These are phyloP conservation scores for Limnephilus lunatus DNA, from an alignment of 2,888 invertebrate species.

Conservation along the genomic window DNA sequence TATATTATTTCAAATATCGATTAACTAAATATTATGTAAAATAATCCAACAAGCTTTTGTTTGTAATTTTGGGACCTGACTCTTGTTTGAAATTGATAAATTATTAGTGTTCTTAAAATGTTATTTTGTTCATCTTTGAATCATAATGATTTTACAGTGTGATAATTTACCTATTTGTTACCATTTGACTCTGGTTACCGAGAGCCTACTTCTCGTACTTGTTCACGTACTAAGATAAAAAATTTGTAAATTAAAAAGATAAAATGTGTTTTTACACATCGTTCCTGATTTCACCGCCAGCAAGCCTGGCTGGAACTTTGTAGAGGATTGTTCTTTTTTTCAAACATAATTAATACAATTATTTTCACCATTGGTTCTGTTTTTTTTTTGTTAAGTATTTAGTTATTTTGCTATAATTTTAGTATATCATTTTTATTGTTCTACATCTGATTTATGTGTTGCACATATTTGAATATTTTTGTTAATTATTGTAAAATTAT, in stretches of 20 bases:
- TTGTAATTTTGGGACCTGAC: not conserved
- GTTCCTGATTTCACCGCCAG: not conserved
- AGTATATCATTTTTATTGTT: not conserved
- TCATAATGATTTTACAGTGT: not conserved
- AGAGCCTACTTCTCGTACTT: not conserved
- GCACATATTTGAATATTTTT: not conserved
- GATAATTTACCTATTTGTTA: not conserved
- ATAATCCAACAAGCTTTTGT: not conserved
- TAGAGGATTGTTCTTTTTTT: not conserved
- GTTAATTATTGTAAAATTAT: conserved; percentile 3
- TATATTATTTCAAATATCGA: too few relatives aligned
- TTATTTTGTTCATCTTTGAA: not conserved
- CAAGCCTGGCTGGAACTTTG: not conserved
- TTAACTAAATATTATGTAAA: not conserved
- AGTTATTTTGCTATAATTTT: not conserved
- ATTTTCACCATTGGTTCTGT: not conserved
- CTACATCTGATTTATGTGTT: not conserved
- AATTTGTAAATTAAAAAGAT: too few relatives aligned
- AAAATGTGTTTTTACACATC: not conserved
- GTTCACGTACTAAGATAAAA: not conserved
- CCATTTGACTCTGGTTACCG: not conserved
- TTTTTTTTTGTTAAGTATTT: not conserved
- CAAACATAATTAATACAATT: not conserved
- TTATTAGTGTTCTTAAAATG: not conserved
- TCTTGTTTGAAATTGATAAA: not conserved